phyloP scores from a whole-genome alignment of 2,113 vertebrate species.

The Piprites chloris region DNA sequence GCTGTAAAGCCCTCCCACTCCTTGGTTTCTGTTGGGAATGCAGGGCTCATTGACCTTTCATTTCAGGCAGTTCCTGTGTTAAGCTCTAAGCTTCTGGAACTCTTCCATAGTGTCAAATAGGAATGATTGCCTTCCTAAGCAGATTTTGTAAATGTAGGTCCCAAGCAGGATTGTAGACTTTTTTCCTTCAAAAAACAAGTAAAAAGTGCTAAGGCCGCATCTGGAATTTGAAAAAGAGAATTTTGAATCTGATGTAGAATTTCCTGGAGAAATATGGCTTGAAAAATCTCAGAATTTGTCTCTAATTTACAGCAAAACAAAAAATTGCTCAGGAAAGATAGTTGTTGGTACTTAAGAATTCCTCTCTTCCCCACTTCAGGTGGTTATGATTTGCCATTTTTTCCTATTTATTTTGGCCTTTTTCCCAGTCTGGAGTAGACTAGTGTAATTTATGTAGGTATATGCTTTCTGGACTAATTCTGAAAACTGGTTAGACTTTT shows the following conservation, averaged over 20 bases:
- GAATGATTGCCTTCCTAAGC: background rate
- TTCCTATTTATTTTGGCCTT: background rate
- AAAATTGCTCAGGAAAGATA: background rate
- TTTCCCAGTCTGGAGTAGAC: background rate
- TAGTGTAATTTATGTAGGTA: background rate
- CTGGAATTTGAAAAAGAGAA: background rate
- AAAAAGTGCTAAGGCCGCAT: background rate
- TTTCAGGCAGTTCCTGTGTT: background rate
- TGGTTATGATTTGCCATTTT: background rate
- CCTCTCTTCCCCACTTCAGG: background rate
- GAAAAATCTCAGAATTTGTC: background rate
- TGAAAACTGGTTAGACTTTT: background rate
- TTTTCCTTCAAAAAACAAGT: background rate
- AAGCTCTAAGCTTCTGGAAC: background rate
- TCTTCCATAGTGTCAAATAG: background rate
- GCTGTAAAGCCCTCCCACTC: background rate
- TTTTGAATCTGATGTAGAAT: background rate
- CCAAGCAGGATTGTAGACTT: background rate
- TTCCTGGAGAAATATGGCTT: background rate
- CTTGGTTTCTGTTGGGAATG: background rate
- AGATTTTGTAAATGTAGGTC: background rate
- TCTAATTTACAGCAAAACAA: background rate
- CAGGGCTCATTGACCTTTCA: background rate
- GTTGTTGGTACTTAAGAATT: accelerated
- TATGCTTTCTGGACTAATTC: background rate